phyloP scores from a whole-genome alignment of 2,888 invertebrate species.

The Polymixis flavicincta region DNA sequence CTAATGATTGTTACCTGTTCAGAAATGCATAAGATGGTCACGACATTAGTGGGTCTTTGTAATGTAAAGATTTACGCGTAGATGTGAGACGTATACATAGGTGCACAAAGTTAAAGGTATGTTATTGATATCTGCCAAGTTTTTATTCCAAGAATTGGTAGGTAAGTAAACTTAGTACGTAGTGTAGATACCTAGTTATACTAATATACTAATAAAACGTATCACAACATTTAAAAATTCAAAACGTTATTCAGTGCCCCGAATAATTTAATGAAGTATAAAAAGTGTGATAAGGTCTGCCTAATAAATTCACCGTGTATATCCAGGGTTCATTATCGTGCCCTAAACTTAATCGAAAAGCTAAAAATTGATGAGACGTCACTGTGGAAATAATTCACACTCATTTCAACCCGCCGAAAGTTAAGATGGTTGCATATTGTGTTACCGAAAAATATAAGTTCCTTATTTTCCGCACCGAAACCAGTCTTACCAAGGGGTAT shows the following conservation, averaged over 20 bases:
- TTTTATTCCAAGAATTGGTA: too few relatives aligned
- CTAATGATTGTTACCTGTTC: conserved; percentile 56
- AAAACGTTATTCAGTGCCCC: conserved; percentile 46
- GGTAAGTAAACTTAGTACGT: too few relatives aligned
- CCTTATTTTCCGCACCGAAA: neutral
- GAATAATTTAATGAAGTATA: conserved; percentile 56
- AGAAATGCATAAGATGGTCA: conserved; percentile 47
- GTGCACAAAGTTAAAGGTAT: neutral
- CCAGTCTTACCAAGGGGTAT: too few relatives aligned
- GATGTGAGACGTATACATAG: neutral
- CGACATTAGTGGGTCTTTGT: conserved; percentile 29
- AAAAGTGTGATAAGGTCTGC: conserved; percentile 61
- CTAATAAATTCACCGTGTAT: conserved; percentile 70
- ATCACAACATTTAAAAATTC: conserved; percentile 39
- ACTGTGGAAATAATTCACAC: conserved; percentile 77
- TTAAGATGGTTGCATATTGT: conserved; percentile 43
- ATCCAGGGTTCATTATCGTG: conserved; percentile 73
- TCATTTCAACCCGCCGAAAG: conserved; percentile 48
- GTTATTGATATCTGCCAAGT: neutral
- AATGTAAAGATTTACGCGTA: neutral
- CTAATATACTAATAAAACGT: too few relatives aligned
- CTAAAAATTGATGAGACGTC: conserved; percentile 80
- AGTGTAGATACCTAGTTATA: neutral
- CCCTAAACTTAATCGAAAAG: conserved; percentile 79
- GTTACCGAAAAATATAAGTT: neutral